These are phyloP conservation scores for Drosophila silvestris DNA, from an alignment of 2,888 invertebrate genomes.

Conservation along the genomic window DNA sequence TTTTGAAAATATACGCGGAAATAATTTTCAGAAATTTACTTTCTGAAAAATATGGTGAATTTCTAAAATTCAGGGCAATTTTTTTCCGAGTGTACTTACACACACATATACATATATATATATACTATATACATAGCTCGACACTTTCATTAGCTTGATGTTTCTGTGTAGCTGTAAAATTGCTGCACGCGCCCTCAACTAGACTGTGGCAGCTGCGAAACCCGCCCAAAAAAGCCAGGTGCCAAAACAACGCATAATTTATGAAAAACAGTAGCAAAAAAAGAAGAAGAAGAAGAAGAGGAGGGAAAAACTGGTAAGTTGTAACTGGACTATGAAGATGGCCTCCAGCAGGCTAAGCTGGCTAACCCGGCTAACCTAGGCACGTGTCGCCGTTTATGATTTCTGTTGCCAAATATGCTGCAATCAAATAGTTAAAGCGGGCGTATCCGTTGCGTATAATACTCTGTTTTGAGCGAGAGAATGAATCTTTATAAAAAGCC, in stretches of 20 bases:
- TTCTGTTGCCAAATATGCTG: slow-evolving; percentile 29
- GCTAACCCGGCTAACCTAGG: slow-evolving; percentile 49
- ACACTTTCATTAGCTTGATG: slow-evolving; percentile 70
- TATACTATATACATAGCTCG: slow-evolving; percentile 15
- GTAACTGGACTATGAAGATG: slow-evolving; percentile 40
- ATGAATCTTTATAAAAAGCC: background rate
- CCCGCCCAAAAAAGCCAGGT: slow-evolving; percentile 49
- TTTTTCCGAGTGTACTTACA: background rate
- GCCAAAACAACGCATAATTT: slow-evolving; percentile 70
- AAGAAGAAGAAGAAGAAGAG: slow-evolving; percentile 1
- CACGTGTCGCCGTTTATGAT: slow-evolving; percentile 75
- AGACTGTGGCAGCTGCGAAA: background rate
- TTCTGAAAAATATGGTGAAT: background rate
- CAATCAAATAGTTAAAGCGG: background rate
- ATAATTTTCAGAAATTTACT: background rate
- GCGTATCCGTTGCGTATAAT: background rate
- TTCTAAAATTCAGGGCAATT: background rate
- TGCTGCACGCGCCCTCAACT: slow-evolving; percentile 59
- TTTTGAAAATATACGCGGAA: too few species aligned
- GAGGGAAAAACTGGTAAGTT: slow-evolving; percentile 9
- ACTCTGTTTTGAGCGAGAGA: background rate
- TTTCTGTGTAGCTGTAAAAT: slow-evolving; percentile 44
- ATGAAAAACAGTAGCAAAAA: slow-evolving; percentile 45
- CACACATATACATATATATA: background rate
- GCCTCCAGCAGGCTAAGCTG: slow-evolving; percentile 10